Conservation (phyloP, 2,113 vertebrate genomes). For the Turdus rufiventris region DNA sequence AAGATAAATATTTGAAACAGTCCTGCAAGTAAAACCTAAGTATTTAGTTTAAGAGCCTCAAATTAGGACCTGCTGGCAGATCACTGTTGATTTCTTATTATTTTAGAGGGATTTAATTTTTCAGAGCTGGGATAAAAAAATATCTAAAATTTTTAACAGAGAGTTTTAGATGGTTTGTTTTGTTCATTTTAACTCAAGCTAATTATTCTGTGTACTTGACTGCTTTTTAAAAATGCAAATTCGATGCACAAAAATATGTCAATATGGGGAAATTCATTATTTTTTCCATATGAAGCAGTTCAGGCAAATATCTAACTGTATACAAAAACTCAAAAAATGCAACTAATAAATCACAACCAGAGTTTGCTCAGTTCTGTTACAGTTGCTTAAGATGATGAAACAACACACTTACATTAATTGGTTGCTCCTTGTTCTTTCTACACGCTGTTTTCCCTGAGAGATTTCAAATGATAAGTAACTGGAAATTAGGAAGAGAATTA, state of each 20-base stretch:
- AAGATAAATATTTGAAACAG: not conserved
- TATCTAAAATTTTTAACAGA: not conserved
- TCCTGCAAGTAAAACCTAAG: not conserved
- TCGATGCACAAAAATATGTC: not conserved
- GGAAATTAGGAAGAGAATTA: slow-evolving; percentile 60
- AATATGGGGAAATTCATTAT: not conserved
- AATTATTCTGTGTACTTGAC: not conserved
- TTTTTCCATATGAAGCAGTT: not conserved
- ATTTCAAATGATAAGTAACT: slow-evolving; percentile 58
- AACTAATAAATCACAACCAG: not conserved
- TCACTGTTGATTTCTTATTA: not conserved
- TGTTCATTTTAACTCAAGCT: not conserved
- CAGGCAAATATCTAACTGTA: not conserved
- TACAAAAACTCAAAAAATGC: not conserved
- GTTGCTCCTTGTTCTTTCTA: slow-evolving; percentile 1
- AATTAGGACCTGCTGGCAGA: not conserved
- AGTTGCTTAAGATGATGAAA: slow-evolving; percentile 20
- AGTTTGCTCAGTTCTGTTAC: not conserved
- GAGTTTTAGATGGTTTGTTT: not conserved
- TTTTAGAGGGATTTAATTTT: not conserved
- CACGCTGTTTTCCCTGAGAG: slow-evolving; percentile 22
- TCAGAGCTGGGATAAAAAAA: not conserved
- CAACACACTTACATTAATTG: slow-evolving; percentile 15
- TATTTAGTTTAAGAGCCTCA: not conserved
- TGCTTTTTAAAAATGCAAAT: not conserved